Percentiles rank a stretch among this genome's conserved stretches.
Conservation (phyloP, 2,888 invertebrate genomes). For the Spatulosminthurus flaviceps region DNA sequence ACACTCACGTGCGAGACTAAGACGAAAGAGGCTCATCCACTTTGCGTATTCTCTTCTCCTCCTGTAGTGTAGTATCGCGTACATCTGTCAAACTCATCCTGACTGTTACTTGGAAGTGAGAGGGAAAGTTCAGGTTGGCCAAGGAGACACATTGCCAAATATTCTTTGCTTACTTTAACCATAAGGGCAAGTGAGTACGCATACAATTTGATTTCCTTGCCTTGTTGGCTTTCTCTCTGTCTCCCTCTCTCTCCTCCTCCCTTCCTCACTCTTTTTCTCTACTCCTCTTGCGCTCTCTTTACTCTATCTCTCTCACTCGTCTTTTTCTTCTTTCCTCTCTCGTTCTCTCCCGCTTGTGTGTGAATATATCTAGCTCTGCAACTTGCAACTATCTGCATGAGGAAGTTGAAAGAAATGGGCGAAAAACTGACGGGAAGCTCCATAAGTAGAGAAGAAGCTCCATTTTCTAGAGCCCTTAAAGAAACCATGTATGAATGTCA, state of each 20-base stretch:
- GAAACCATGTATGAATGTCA: slow-evolving; percentile 38
- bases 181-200: too few relatives aligned
- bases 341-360: too few relatives aligned
- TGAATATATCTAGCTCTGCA: not conserved
- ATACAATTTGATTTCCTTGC: not conserved
- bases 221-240: too few relatives aligned
- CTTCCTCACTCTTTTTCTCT: too few relatives aligned
- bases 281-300: too few relatives aligned
- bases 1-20: not conserved
- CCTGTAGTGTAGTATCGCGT: slow-evolving; percentile 5
- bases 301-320: too few relatives aligned
- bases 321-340: too few relatives aligned
- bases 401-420: not conserved
- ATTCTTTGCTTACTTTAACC: not conserved
- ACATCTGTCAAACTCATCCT: slow-evolving; percentile 37
- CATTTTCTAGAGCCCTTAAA: slow-evolving; percentile 29
- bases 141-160: slow-evolving; percentile 8
- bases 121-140: not conserved
- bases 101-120: not conserved
- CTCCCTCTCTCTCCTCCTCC: too few relatives aligned
- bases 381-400: not conserved
- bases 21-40: slow-evolving; percentile 10
- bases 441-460: not conserved
- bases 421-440: not conserved
- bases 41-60: not conserved